A percentile compares a stretch with the other conserved stretches of the same genome.
These are phyloP conservation scores for Latrodectus hesperus DNA, from an alignment of 2,888 invertebrate genomes.

Conservation along the genomic window DNA sequence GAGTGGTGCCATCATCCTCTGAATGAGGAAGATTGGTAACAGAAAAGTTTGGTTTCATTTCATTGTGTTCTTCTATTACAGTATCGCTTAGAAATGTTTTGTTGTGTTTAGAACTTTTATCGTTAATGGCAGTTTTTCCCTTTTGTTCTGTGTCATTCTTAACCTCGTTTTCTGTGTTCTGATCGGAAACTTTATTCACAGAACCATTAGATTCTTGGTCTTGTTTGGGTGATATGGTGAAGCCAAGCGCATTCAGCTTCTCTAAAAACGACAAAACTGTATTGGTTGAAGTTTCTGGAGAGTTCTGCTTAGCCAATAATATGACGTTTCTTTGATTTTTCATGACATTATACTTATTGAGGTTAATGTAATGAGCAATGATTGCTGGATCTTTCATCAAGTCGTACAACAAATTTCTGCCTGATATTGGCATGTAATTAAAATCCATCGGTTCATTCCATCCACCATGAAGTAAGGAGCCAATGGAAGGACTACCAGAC, in stretches of 20 bases:
- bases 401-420: not conserved
- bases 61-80: not conserved
- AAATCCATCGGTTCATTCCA: conserved; percentile 13
- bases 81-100: not conserved
- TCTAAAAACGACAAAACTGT: conserved; percentile 17
- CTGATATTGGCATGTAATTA: not conserved
- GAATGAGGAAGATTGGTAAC: not conserved
- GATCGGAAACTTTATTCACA: not conserved
- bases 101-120: too few species aligned
- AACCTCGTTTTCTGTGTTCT: not conserved
- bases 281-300: not conserved
- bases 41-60: not conserved
- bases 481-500: conserved; percentile 29
- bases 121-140: too few species aligned
- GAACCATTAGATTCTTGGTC: not conserved
- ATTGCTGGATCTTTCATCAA: not conserved
- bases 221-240: conserved; percentile 23
- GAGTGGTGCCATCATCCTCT: not conserved
- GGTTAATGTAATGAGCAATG: not conserved
- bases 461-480: conserved; percentile 28
- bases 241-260: conserved; percentile 30
- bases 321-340: conserved; percentile 4
- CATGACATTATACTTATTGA: not conserved
- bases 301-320: conserved; percentile 12
- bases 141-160: not conserved